Percentiles rank a stretch among this genome's conserved stretches.
Conservation (phyloP, 2,888 invertebrate genomes). For the Thereva unica region DNA sequence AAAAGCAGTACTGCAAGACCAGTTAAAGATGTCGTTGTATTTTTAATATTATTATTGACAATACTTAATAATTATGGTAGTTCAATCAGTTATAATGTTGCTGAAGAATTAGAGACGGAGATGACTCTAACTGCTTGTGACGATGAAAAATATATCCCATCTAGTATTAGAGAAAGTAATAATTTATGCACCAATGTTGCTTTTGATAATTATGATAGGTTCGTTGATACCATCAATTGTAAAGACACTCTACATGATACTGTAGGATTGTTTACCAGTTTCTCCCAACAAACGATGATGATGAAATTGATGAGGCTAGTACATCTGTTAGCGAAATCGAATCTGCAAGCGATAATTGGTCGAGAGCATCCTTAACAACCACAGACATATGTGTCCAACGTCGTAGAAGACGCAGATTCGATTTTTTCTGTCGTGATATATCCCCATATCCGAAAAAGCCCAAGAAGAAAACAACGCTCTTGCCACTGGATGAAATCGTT, state of each 20-base stretch:
- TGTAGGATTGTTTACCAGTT: slow-evolving; percentile 49
- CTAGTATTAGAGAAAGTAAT: slow-evolving; percentile 40
- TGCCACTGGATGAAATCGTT: slow-evolving; percentile 40
- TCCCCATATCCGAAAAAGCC: slow-evolving; percentile 8
- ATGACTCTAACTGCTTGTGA: slow-evolving; percentile 44
- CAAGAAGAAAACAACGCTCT: slow-evolving; percentile 1
- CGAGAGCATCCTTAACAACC: too few species aligned
- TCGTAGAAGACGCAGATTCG: slow-evolving; percentile 20
- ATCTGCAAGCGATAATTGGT: neutral
- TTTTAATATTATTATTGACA: too few species aligned
- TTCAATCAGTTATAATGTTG: too few species aligned
- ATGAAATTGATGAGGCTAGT: neutral
- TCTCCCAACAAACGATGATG: neutral
- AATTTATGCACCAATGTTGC: slow-evolving; percentile 47
- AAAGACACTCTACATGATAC: slow-evolving; percentile 52
- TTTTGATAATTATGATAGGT: slow-evolving; percentile 48
- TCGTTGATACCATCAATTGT: slow-evolving; percentile 48
- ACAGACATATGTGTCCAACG: too few species aligned
- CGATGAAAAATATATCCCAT: slow-evolving; percentile 44
- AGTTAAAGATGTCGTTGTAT: too few species aligned
- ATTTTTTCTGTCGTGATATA: slow-evolving; percentile 10
- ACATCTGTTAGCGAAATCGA: neutral
- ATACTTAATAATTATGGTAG: too few species aligned
- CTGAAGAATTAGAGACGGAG: slow-evolving; percentile 52
- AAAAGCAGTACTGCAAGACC: too few species aligned